Evolutionary conservation across 2,888 invertebrate genomes (phyloP).

Genomic region (Drosophila kuntzei): DNA sequence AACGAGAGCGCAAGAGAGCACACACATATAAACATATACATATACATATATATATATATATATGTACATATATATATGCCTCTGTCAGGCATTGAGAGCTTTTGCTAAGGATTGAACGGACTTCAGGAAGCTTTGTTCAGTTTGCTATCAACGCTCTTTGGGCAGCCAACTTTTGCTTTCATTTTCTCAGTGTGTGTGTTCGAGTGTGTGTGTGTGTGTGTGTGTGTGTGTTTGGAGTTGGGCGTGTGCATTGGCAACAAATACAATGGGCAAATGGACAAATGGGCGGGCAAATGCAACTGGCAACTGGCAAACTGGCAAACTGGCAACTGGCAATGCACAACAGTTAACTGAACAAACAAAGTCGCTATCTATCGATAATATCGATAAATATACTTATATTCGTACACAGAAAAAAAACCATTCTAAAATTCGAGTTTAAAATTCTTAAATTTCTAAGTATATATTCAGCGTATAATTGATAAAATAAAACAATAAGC

Average conservation of each 20-base stretch:
- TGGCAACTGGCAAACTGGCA: slow-evolving; percentile 17
- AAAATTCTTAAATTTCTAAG: no score
- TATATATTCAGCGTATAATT: no score
- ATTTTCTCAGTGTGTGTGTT: slow-evolving; percentile 60
- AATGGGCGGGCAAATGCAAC: slow-evolving; percentile 39
- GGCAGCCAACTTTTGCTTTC: slow-evolving; percentile 75
- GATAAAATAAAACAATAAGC: no score
- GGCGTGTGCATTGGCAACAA: slow-evolving; percentile 65
- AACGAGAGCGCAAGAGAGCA: slow-evolving; percentile 18
- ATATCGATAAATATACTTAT: neutral
- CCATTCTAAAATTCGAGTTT: no score
- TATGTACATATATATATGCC: neutral
- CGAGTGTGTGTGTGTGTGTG: slow-evolving; percentile 6
- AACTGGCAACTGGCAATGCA: slow-evolving; percentile 23
- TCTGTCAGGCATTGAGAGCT: slow-evolving; percentile 20
- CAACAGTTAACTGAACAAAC: slow-evolving; percentile 31
- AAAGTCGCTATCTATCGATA: slow-evolving; percentile 9
- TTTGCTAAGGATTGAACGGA: slow-evolving; percentile 33
- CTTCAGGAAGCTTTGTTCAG: slow-evolving; percentile 72
- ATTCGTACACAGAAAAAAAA: no score
- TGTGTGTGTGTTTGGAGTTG: slow-evolving; percentile 35
- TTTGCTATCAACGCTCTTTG: slow-evolving; percentile 74
- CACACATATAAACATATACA: neutral
- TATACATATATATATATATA: neutral
- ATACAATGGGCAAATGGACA: slow-evolving; percentile 39